Percentiles rank a stretch among this genome's conserved stretches.
These are phyloP conservation scores for Lagopus muta DNA, from an alignment of 2,113 vertebrate genomes.

Conservation along the genomic window DNA sequence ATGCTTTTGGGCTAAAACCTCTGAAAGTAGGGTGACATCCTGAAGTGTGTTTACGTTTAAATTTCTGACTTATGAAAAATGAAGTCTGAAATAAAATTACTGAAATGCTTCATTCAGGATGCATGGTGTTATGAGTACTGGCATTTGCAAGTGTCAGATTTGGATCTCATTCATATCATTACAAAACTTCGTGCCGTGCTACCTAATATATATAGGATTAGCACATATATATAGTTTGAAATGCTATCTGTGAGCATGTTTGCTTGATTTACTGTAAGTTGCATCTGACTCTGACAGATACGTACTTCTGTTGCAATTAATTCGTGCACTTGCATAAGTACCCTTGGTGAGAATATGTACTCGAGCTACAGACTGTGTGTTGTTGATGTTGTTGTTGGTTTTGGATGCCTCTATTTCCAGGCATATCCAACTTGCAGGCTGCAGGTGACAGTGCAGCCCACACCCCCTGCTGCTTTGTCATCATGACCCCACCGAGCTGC, in stretches of 20 bases:
- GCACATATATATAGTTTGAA: background rate
- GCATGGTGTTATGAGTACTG: background rate
- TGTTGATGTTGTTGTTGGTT: background rate
- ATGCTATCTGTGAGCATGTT: background rate
- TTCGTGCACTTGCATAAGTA: background rate
- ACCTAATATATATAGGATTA: background rate
- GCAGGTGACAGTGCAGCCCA: too few relatives aligned
- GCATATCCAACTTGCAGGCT: too few relatives aligned
- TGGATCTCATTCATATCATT: background rate
- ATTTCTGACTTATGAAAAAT: constrained; percentile 20
- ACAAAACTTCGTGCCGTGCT: background rate
- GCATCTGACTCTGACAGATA: background rate
- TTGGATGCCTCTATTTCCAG: background rate
- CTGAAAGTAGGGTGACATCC: background rate
- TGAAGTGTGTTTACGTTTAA: background rate
- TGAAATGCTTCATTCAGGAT: background rate
- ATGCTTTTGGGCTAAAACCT: background rate
- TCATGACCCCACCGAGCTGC: too few relatives aligned
- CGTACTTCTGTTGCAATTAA: background rate
- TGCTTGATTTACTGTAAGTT: background rate
- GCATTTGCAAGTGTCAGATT: background rate
- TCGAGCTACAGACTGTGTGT: background rate
- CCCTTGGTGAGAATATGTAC: background rate
- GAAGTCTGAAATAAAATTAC: background rate
- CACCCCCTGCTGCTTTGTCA: too few relatives aligned